Conservation (phyloP, 30 jellyfish, hydroid and myxozoan genomes). For the Rhopilema esculentum region DNA sequence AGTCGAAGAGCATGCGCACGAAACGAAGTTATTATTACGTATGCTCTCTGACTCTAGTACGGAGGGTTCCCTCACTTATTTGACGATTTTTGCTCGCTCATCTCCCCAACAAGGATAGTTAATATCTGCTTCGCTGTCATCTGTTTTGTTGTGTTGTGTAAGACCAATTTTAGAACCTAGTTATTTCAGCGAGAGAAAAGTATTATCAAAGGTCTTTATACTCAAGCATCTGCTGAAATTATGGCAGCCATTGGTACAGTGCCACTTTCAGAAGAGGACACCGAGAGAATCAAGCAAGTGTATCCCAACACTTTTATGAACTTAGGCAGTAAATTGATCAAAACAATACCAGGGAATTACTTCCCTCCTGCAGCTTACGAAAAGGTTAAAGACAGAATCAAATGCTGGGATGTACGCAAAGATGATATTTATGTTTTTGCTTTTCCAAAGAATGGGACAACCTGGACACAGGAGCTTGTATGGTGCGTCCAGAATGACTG, state of each 20-base stretch:
- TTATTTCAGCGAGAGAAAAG: too few species aligned
- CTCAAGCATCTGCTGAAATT: too few species aligned
- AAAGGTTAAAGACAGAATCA: neutral
- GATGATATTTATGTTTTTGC: conserved; percentile 23
- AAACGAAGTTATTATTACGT: too few species aligned
- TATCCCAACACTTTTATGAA: neutral
- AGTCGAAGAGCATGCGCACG: too few species aligned
- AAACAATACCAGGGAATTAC: neutral
- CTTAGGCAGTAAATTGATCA: neutral
- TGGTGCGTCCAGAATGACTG: conserved; percentile 43
- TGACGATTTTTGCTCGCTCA: too few species aligned
- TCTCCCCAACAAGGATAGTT: too few species aligned
- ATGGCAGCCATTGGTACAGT: neutral
- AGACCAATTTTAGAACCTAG: too few species aligned
- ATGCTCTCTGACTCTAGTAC: too few species aligned
- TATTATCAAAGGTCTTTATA: too few species aligned
- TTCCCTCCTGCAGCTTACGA: neutral
- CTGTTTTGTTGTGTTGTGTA: too few species aligned
- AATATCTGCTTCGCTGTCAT: too few species aligned
- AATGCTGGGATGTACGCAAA: neutral
- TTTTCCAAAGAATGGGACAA: conserved; percentile 50
- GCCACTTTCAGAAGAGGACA: neutral
- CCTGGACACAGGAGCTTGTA: conserved; percentile 55
- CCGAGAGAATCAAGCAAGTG: neutral
- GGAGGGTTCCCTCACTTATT: too few species aligned